These are phyloP conservation scores for Calameuta filiformis DNA, from an alignment of 2,888 invertebrate genomes.

Conservation along the genomic window DNA sequence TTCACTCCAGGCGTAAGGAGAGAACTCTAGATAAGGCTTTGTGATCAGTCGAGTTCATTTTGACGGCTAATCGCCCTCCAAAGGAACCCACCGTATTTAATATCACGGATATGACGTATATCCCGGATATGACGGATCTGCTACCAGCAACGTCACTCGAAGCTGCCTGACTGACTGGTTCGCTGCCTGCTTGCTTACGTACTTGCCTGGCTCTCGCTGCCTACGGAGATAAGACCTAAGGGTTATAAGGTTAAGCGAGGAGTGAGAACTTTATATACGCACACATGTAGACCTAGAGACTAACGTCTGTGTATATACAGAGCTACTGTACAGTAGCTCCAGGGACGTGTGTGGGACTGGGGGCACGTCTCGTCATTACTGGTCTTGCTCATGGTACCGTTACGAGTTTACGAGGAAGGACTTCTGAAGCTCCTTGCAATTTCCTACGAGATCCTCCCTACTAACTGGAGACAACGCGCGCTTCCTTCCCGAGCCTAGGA, in stretches of 20 bases:
- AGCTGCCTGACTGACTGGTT: not conserved
- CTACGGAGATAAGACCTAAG: not conserved
- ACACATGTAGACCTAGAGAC: not conserved
- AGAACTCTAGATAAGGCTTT: constrained; percentile 16
- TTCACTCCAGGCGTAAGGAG: not conserved
- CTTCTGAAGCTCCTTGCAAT: not conserved
- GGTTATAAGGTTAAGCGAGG: not conserved
- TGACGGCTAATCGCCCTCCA: constrained; percentile 42
- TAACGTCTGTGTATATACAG: not conserved
- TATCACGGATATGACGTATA: not conserved
- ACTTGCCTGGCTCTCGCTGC: not conserved
- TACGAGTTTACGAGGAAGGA: not conserved
- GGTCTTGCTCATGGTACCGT: not conserved
- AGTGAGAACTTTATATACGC: not conserved
- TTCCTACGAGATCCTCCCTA: not conserved
- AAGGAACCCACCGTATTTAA: constrained; percentile 18
- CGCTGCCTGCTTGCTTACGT: not conserved
- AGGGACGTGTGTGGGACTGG: not conserved
- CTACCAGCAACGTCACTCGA: not conserved
- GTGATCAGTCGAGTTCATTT: constrained; percentile 42
- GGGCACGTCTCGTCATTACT: not conserved
- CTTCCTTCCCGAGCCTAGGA: not conserved
- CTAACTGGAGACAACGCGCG: not conserved
- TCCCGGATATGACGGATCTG: not conserved
- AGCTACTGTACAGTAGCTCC: not conserved